Base-by-base conservation (phyloP, 2,888 invertebrate genomes). In the Lypha dubia region DNA sequence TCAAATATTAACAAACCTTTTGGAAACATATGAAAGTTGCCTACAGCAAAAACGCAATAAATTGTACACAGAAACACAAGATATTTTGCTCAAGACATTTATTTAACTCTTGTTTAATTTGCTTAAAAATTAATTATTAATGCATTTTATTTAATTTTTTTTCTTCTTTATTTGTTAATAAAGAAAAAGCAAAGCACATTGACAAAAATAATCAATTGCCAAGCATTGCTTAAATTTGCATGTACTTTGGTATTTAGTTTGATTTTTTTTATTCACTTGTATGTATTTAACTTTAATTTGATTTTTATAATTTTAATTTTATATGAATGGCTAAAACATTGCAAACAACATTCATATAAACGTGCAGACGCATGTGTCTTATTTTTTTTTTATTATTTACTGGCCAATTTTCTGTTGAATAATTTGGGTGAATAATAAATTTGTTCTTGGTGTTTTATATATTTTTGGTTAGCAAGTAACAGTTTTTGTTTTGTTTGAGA, bases 201-300 rank as follows among this genome's bases (percentile, higher is more conserved):
- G 80, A 84, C 80, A 84, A 84, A 84, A 80, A 80, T 80, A 70
- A 73, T 68, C 62, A 73, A 71, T 84, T 84, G 84, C 49, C 71
- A 62, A 84, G 67, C 73, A 77, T 68, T 80, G 80, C 68, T 76
- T 28, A 70, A 28, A 32, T 75, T 75, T 82, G 70, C 73, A 74
- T 79, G 53, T 65, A 58, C 51, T 75, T 82, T 65, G 44, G 22
- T 70, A 49, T 60, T 58, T 80, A 5, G 0, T 77, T 79, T 41
- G 32, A 51, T 60, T 80, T 28, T 5, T 28, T 68, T 63, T 73
- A 70, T 71, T 51, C 28, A 41, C 38, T 82, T 56, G 62, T 22
- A 68, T 68, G 56, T 56, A 79, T 70, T 79, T 58, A 56, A 71
- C 22, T 80, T 77, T 74, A 60, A 70, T 62, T 83, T 70, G 67